These are phyloP conservation scores for Drosophila watanabei DNA, from an alignment of 1,140 invertebrate genomes.

Conservation along the genomic window DNA sequence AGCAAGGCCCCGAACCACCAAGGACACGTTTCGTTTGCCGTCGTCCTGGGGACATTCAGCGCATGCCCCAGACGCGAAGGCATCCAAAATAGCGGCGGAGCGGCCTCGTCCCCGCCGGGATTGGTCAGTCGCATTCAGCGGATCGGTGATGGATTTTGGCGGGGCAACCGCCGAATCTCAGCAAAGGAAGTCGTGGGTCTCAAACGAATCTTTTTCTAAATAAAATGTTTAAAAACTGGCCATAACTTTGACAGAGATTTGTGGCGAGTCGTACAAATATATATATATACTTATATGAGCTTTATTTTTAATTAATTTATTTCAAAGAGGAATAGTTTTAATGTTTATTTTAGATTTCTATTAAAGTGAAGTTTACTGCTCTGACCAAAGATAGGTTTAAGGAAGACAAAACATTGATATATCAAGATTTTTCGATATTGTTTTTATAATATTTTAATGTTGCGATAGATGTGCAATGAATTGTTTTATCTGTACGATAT, in stretches of 20 bases:
- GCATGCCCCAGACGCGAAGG: constrained; percentile 61
- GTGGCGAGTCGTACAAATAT: background rate
- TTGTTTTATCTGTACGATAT: too few relatives aligned
- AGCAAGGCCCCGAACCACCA: constrained; percentile 16
- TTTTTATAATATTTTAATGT: too few relatives aligned
- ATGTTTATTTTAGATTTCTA: background rate
- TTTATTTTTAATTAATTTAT: background rate
- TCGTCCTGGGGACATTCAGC: constrained; percentile 43
- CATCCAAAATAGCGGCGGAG: constrained; percentile 35
- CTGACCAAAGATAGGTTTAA: too few relatives aligned
- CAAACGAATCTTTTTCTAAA: background rate
- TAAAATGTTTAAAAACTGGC: background rate
- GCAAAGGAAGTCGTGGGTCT: background rate
- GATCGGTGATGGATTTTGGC: background rate
- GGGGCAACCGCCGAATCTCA: background rate
- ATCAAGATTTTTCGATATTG: too few relatives aligned
- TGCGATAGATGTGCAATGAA: too few relatives aligned
- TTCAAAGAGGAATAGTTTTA: background rate
- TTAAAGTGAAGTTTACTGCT: background rate
- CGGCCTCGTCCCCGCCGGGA: background rate
- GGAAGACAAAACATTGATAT: too few relatives aligned
- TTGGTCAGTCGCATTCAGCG: constrained; percentile 57
- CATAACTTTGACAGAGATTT: background rate
- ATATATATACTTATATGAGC: background rate
- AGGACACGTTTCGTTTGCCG: background rate